Evolutionary conservation across 1,140 invertebrate species (phyloP).

Genomic region (Zaprionus ornatus): DNA sequence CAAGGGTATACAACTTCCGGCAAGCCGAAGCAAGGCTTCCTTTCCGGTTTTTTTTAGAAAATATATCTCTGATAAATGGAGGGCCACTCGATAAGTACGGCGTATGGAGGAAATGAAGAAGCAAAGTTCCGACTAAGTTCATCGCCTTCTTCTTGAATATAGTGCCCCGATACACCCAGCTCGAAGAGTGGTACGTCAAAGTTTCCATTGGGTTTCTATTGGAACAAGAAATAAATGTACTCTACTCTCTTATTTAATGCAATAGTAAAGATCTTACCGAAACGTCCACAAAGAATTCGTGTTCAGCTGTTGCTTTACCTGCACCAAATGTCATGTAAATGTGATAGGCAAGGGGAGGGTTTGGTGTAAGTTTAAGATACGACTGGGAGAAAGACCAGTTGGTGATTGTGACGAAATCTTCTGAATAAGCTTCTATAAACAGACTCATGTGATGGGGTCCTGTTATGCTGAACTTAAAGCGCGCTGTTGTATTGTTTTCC

Average conservation of each 20-base stretch:
- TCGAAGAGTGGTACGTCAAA: slow-evolving; percentile 36
- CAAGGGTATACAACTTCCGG: too few relatives aligned
- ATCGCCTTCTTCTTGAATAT: slow-evolving; percentile 18
- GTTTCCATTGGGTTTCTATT: slow-evolving; percentile 84
- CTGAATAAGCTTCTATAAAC: slow-evolving; percentile 12
- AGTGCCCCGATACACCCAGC: slow-evolving; percentile 23
- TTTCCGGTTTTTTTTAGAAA: too few relatives aligned
- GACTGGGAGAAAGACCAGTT: slow-evolving; percentile 28
- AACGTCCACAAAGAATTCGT: slow-evolving; percentile 85
- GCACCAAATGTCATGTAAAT: slow-evolving; percentile 27
- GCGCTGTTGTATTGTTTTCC: not conserved
- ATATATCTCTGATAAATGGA: slow-evolving; percentile 36
- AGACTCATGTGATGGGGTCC: slow-evolving; percentile 18
- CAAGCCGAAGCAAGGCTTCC: too few relatives aligned
- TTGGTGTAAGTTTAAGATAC: slow-evolving; percentile 8
- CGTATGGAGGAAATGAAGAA: slow-evolving; percentile 18
- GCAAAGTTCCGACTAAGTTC: slow-evolving; percentile 9
- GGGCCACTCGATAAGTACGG: slow-evolving; percentile 18
- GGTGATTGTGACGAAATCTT: slow-evolving; percentile 13
- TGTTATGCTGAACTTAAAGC: slow-evolving; percentile 6
- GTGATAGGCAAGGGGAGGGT: slow-evolving; percentile 17
- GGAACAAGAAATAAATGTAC: slow-evolving; percentile 15
- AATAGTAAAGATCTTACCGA: not conserved
- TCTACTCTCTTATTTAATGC: not conserved
- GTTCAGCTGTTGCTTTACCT: slow-evolving; percentile 83